Evolutionary conservation across 2,113 vertebrate species (phyloP).

Genomic region (Malaclemys terrapin): DNA sequence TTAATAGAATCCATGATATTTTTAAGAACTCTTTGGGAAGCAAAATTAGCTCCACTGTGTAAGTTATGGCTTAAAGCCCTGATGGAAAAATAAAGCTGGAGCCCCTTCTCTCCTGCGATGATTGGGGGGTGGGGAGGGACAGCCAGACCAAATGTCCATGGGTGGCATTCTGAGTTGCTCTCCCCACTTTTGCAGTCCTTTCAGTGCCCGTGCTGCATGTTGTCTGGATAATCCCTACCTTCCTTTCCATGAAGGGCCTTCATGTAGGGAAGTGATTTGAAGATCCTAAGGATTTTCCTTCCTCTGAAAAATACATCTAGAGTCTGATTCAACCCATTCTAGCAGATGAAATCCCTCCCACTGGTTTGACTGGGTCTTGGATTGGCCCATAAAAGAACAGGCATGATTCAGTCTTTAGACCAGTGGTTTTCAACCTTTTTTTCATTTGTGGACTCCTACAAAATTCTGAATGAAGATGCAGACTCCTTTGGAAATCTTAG

Average conservation of each 20-base stretch:
- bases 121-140: neutral
- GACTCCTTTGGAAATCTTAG: neutral
- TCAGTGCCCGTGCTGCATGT: neutral
- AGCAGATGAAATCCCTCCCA: neutral
- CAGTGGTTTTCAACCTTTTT: neutral
- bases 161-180: neutral
- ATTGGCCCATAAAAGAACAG: neutral
- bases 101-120: neutral
- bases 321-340: neutral
- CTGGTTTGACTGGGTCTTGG: neutral
- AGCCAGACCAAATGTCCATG: neutral
- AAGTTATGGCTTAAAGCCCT: neutral
- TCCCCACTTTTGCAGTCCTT: neutral
- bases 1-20: constrained; percentile 56
- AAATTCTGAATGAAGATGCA: neutral
- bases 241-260: neutral
- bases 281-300: neutral
- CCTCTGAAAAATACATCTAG: neutral
- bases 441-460: neutral
- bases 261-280: neutral
- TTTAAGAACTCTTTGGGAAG: constrained; percentile 59
- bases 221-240: neutral
- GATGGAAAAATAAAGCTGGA: neutral
- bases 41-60: constrained; percentile 47
- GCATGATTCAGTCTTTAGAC: neutral